Evolutionary conservation across 37 sponge, comb jelly and placozoan genomes (phyloP).

Genomic region (Diacarnus erythraeanus): DNA sequence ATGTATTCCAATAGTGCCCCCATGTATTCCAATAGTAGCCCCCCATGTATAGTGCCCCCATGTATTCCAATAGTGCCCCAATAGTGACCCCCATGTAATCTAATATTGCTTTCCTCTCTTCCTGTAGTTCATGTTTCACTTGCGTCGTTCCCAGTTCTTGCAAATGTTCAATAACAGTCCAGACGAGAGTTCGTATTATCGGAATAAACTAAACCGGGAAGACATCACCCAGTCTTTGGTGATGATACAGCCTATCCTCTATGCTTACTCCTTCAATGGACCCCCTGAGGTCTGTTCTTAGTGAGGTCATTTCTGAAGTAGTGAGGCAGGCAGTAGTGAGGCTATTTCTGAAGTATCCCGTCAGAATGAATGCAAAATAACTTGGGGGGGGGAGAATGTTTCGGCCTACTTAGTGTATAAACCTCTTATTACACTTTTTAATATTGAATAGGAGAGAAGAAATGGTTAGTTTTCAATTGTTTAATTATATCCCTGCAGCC

Average conservation of each 20-base stretch:
- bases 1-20: too few relatives aligned
- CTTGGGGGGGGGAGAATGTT: too few relatives aligned
- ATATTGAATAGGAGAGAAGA: background rate
- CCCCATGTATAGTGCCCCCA: too few relatives aligned
- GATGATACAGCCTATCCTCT: slow-evolving; percentile 98
- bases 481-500: slow-evolving; percentile 54
- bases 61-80: too few relatives aligned
- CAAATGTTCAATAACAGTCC: slow-evolving; percentile 99
- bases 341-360: too few relatives aligned
- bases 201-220: slow-evolving; percentile 93
- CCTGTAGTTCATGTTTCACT: slow-evolving; percentile 96
- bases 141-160: slow-evolving; percentile 95
- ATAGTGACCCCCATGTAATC: too few relatives aligned
- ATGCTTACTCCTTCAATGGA: slow-evolving; percentile 95
- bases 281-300: slow-evolving; percentile 86
- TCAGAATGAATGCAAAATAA: too few relatives aligned
- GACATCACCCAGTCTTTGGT: slow-evolving; percentile 89
- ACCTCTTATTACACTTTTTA: too few relatives aligned
- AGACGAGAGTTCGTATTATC: slow-evolving; percentile 96
- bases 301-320: too few relatives aligned
- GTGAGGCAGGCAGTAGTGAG: too few relatives aligned
- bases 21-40: too few relatives aligned
- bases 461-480: background rate
- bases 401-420: too few relatives aligned
- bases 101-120: background rate